Evolutionary conservation across 2,113 vertebrate genomes (phyloP), one percentile per base, ranked within the genome.

Genomic region (Anoplopoma fimbria): DNA sequence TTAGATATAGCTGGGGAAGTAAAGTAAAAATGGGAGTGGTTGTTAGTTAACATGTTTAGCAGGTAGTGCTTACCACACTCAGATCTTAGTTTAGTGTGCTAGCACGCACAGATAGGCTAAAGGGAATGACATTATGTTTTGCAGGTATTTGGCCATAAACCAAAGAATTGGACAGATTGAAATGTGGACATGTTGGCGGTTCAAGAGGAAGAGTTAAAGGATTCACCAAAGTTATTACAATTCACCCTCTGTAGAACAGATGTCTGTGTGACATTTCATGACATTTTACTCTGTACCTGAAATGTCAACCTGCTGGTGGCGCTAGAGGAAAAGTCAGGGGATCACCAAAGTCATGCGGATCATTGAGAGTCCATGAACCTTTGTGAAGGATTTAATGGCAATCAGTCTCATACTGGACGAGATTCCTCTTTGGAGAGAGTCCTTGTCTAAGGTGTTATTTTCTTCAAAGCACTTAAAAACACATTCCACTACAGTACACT

Each of bases 251-350:
- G 72, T 51, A 23, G 49, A 51, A 23, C 49, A 23, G 9, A 51
- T 9, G 49, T 23, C 49, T 51, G 49, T 51, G 9, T 23, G 49
- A 23, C 49, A 51, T 51, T 51, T 51, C 49, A 23, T 51, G 49
- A 51, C 49, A 23, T 51, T 51, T 51, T 51, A 23, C 49, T 23
- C 21, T 9, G 21, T 23, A 23, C 49, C 8, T 51, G 4, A 23
- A 51, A 51, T 51, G 49, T n/a, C 49, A n/a, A 33, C 25, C 27
- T 33, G 23, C 47, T 64, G 72, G 74, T 75, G 42, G 25, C 31
- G 33, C 63, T 36, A 71, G 27, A 83, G 17, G 67, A 83, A 65
- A 70, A 36, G 36, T 77, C 73, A 29, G 4, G 23, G 6, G 25
- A 38, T 23, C 21, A 9, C 49, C 49, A 27, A 55, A 68, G 23